phyloP scores from a whole-genome alignment of 2,797 vertebrate genomes.

The Muscicapa striata region DNA sequence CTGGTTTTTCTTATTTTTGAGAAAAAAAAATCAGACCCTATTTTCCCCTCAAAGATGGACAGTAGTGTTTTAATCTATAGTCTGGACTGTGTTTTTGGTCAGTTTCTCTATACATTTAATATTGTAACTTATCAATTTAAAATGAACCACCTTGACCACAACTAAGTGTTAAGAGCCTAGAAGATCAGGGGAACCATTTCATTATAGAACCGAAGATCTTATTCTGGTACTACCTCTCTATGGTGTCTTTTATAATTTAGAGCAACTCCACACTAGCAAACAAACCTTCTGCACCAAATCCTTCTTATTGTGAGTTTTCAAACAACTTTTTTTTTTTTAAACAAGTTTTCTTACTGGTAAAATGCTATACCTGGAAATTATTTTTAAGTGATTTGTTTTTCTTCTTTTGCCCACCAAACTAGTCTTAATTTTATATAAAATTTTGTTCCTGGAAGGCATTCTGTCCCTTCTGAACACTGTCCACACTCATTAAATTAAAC shows the following conservation, averaged over 20 bases:
- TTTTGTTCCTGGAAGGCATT: neutral
- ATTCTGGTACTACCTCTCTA: neutral
- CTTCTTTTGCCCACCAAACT: neutral
- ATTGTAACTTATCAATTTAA: neutral
- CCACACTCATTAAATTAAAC: neutral
- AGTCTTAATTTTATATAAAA: neutral
- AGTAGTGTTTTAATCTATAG: neutral
- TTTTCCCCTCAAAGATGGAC: neutral
- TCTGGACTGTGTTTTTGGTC: neutral
- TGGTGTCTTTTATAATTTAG: neutral
- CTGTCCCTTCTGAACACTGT: neutral
- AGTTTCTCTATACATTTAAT: neutral
- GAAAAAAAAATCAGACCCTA: neutral
- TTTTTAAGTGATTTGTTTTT: neutral
- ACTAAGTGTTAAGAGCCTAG: neutral
- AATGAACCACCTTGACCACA: neutral
- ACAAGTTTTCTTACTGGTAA: neutral
- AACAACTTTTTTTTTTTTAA: neutral
- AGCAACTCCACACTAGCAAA: neutral
- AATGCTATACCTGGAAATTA: neutral
- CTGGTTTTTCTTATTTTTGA: neutral
- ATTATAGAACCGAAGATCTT: neutral
- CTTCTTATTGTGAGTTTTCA: neutral
- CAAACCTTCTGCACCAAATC: neutral
- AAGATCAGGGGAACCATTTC: accelerated